Evolutionary conservation across 1,140 invertebrate genomes (phyloP), one percentile per base, ranked within the genome.

Genomic region (Eumeta japonica): DNA sequence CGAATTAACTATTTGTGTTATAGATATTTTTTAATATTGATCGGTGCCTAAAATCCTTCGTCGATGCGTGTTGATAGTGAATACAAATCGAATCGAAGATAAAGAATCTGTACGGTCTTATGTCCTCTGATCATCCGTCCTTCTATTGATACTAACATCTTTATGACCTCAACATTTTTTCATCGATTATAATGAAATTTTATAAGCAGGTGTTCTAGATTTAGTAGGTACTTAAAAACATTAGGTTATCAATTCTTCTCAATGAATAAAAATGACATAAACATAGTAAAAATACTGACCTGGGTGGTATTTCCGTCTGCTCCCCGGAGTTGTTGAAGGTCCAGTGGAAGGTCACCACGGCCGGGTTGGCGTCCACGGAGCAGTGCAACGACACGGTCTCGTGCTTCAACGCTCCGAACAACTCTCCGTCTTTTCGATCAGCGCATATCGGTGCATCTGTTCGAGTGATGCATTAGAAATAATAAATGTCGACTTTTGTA

Each of bases 321-420:
- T 91, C 88, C 5, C 88, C 87, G 28, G 88, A 89, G 59, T 89
- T 90, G 74, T 92, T 91, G 77, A 92, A 91, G 28, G 88, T 90
- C 90, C 90, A 92, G 44, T 89, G 87, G 63, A 90, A 92, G 58
- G 83, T 83, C 48, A 86, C 81, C 9, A 85, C 77, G 1, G 87
- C 80, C 7, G 91, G 91, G 57, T 92, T 90, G 42, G 90, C 85
- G 48, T 91, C 89, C 39, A 94, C 89, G 48, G 88, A 83, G 61
- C 91, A 94, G 45, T 83, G 81, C 40, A 94, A 68, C 27, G 83
- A 79, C 10, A 92, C 84, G 10, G 87, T 90, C 66, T 93, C 91
- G 56, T 90, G 86, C 55, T 90, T 89, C 37, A 92, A 75, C 3
- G 89, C 90, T 1, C 90, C 90, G 38, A 87, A 83, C 3, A 90